These are phyloP conservation scores for Nesometra sesokonis DNA, from an alignment of 35 echinoderm and acorn worm genomes.

Conservation along the genomic window DNA sequence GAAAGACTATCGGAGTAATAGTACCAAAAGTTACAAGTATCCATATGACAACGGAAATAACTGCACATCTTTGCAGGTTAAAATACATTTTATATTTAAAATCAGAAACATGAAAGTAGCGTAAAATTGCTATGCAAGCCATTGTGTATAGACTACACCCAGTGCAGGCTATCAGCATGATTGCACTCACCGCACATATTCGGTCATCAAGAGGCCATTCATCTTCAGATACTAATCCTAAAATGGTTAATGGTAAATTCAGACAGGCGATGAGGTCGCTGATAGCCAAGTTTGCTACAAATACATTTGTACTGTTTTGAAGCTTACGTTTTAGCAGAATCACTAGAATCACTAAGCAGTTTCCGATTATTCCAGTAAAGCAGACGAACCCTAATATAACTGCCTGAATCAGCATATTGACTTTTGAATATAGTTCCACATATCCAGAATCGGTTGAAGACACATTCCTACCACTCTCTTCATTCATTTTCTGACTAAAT, in stretches of 20 bases:
- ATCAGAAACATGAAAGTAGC: background rate
- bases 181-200: background rate
- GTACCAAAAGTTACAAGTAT: background rate
- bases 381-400: background rate
- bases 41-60: background rate
- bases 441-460: no score
- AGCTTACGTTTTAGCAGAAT: background rate
- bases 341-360: background rate
- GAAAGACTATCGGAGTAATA: background rate
- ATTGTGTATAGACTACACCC: background rate
- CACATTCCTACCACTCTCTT: no score
- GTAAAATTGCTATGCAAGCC: background rate
- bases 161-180: background rate
- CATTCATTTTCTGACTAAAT: no score
- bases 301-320: background rate
- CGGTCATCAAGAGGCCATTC: background rate
- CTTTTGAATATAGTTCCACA: background rate
- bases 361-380: background rate
- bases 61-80: background rate
- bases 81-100: background rate
- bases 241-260: background rate
- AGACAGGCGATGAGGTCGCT: background rate
- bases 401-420: background rate
- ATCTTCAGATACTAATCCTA: background rate
- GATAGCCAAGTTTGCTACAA: background rate